These are phyloP conservation scores for Drosophila pectinifera DNA, from an alignment of 1,140 invertebrate species.

Conservation along the genomic window DNA sequence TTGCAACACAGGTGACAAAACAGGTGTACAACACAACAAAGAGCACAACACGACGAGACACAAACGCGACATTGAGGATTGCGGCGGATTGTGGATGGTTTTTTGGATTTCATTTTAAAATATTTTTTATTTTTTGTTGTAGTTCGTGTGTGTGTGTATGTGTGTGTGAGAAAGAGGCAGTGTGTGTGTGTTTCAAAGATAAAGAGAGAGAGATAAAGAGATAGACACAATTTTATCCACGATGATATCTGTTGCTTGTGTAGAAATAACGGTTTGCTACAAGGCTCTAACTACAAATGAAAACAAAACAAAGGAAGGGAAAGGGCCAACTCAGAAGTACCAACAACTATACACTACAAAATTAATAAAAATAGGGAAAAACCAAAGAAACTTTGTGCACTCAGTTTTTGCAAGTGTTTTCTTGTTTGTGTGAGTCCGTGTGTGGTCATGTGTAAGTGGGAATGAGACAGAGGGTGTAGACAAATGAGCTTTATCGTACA, in stretches of 20 bases:
- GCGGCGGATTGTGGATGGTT: constrained; percentile 14
- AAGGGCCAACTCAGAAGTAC: constrained; percentile 17
- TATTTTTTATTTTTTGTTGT: not conserved
- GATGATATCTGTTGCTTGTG: constrained; percentile 9
- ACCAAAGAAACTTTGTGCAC: constrained; percentile 52
- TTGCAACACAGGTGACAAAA: constrained; percentile 16
- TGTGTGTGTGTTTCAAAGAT: constrained; percentile 15
- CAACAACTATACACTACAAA: constrained; percentile 7
- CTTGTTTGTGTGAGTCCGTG: constrained; percentile 1
- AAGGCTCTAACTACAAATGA: constrained; percentile 45
- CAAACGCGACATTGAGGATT: constrained; percentile 4
- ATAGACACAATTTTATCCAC: constrained; percentile 64
- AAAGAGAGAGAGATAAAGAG: constrained; percentile 53
- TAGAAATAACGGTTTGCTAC: constrained; percentile 45
- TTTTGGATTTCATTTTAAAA: not conserved
- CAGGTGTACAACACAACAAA: constrained; percentile 14
- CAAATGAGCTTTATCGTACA: constrained; percentile 22
- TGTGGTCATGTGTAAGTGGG: constrained; percentile 4
- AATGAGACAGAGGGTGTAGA: constrained; percentile 2
- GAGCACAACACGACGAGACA: constrained; percentile 9
- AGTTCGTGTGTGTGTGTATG: constrained; percentile 12
- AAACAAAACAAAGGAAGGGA: not conserved
- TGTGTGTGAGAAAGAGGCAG: not conserved
- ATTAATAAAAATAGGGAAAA: constrained; percentile 13
- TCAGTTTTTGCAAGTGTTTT: constrained; percentile 28